These are phyloP conservation scores for Oncorhynchus masou DNA, from an alignment of 2,113 vertebrate genomes.

Conservation along the genomic window DNA sequence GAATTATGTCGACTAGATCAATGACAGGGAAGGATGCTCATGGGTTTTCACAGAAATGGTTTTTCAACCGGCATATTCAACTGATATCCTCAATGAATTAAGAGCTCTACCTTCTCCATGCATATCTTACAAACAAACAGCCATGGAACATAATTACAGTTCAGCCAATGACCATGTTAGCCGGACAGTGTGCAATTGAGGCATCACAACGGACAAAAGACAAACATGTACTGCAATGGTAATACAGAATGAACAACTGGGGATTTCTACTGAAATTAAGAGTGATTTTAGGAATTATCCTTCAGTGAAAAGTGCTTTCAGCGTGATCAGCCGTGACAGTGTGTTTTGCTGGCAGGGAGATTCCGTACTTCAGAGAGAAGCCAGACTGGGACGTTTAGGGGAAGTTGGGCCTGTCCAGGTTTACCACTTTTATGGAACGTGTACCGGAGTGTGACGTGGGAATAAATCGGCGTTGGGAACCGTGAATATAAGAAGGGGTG, in stretches of 20 bases:
- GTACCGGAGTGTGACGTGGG: background rate
- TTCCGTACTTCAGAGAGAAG: background rate
- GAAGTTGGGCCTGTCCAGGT: background rate
- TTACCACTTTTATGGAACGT: background rate
- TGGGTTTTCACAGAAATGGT: constrained; percentile 6
- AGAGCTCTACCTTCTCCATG: constrained; percentile 37
- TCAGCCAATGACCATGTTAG: constrained; percentile 45
- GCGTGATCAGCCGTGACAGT: background rate
- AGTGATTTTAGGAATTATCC: background rate
- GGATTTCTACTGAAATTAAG: background rate
- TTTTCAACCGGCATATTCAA: background rate
- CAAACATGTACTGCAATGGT: background rate
- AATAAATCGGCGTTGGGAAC: background rate
- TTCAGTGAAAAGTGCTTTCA: background rate
- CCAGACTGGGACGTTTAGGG: background rate
- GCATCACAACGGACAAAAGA: background rate
- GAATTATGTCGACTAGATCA: background rate
- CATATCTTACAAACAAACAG: constrained; percentile 15
- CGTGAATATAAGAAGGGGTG: constrained; percentile 1
- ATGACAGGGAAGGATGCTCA: background rate
- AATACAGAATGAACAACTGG: background rate
- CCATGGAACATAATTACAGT: background rate
- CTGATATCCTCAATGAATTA: constrained; percentile 3
- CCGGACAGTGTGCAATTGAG: constrained; percentile 17
- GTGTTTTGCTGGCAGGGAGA: background rate